Evolutionary conservation across 1,140 invertebrate species (phyloP).

Genomic region (Anastrepha obliqua): DNA sequence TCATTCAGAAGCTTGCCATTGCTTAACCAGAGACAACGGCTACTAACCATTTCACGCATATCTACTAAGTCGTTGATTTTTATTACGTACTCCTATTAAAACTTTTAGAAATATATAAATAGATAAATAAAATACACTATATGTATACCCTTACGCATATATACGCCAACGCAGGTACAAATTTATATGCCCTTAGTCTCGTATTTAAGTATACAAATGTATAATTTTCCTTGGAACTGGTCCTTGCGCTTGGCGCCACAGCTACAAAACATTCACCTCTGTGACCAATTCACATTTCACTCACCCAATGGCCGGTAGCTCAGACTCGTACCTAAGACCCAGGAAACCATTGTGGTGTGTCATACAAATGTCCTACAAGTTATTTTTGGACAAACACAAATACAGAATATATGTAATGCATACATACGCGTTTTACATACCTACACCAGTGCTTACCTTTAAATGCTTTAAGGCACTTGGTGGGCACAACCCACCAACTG

Average conservation of each 20-base stretch:
- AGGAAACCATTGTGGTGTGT: background rate
- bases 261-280: background rate
- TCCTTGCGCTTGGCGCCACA: background rate
- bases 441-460: background rate
- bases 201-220: no score
- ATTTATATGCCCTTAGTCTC: no score
- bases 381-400: background rate
- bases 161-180: no score
- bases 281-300: background rate
- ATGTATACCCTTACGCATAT: no score
- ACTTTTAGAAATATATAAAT: no score
- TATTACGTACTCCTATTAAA: no score
- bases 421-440: background rate
- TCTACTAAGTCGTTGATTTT: no score
- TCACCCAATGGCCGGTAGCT: background rate
- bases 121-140: no score
- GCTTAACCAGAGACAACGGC: no score
- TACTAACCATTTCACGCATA: no score
- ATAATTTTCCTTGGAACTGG: no score
- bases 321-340: constrained; percentile 1
- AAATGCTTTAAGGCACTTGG: constrained; percentile 60
- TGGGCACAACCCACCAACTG: constrained; percentile 71
- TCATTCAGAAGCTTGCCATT: no score
- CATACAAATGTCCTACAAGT: constrained; percentile 4
- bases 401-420: background rate